Evolutionary conservation across 2,113 vertebrate genomes (phyloP).

Genomic region (Monopterus albus): DNA sequence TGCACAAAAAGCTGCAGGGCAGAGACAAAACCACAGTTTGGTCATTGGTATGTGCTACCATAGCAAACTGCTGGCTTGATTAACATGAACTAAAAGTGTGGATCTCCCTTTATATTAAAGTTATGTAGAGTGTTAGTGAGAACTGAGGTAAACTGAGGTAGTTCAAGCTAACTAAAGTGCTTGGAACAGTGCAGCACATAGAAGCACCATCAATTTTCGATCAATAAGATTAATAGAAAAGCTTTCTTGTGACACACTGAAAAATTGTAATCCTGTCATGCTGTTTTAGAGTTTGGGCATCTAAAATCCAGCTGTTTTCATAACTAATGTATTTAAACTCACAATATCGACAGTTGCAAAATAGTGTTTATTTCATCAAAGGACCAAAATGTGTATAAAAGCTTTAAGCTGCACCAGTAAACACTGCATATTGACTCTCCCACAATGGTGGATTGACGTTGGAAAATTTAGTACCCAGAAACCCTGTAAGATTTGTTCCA

Average conservation of each 20-base stretch:
- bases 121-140: not conserved
- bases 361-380: slow-evolving; percentile 3
- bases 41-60: not conserved
- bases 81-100: not conserved
- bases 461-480: not conserved
- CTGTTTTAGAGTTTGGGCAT: not conserved
- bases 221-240: slow-evolving; percentile 12
- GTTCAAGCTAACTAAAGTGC: slow-evolving; percentile 10
- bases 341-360: not conserved
- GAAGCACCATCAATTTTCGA: too few species aligned
- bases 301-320: not conserved
- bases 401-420: not conserved
- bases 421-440: not conserved
- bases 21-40: not conserved
- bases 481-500: not conserved
- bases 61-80: not conserved
- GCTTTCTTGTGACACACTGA: too few species aligned
- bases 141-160: not conserved
- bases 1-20: not conserved
- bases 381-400: not conserved
- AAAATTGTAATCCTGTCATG: not conserved
- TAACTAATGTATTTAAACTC: not conserved
- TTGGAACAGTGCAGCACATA: slow-evolving; percentile 1
- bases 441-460: not conserved
- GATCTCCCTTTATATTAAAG: not conserved